Percentiles rank a stretch among this genome's conserved stretches.
These are phyloP conservation scores for Strix aluco DNA, from an alignment of 2,113 vertebrate genomes.

Conservation along the genomic window DNA sequence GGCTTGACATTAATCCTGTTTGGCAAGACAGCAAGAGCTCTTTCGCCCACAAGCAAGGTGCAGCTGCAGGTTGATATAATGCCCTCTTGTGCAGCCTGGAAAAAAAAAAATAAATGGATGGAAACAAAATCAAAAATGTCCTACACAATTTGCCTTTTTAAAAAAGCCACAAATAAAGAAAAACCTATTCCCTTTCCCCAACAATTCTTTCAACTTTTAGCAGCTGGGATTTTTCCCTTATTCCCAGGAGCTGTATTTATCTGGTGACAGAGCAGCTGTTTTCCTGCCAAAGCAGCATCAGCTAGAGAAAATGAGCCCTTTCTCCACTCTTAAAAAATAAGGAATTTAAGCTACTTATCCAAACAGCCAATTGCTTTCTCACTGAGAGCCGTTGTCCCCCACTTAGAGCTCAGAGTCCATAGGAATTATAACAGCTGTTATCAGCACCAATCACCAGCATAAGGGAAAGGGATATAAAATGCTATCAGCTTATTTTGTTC, in stretches of 20 bases:
- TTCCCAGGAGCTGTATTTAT: background rate
- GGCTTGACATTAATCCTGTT: conserved; percentile 10
- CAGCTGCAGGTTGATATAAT: conserved; percentile 31
- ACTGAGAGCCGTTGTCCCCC: fast-evolving
- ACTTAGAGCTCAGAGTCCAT: background rate
- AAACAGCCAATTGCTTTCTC: background rate
- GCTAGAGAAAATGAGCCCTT: background rate
- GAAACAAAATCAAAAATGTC: background rate
- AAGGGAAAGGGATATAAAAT: background rate
- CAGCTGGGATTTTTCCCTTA: background rate
- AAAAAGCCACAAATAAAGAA: background rate
- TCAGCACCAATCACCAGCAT: background rate
- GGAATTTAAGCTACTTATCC: background rate
- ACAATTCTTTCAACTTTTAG: background rate
- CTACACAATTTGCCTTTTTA: background rate
- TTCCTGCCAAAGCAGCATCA: background rate
- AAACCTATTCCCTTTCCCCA: background rate
- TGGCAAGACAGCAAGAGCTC: background rate
- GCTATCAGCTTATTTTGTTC: background rate
- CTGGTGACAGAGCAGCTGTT: background rate
- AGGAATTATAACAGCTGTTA: background rate
- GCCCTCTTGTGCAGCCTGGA: background rate
- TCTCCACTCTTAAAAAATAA: background rate
- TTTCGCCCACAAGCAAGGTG: background rate
- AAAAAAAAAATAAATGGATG: background rate